Base-by-base conservation (phyloP, 1,140 invertebrate species). In the Drosophila kurseongensis region DNA sequence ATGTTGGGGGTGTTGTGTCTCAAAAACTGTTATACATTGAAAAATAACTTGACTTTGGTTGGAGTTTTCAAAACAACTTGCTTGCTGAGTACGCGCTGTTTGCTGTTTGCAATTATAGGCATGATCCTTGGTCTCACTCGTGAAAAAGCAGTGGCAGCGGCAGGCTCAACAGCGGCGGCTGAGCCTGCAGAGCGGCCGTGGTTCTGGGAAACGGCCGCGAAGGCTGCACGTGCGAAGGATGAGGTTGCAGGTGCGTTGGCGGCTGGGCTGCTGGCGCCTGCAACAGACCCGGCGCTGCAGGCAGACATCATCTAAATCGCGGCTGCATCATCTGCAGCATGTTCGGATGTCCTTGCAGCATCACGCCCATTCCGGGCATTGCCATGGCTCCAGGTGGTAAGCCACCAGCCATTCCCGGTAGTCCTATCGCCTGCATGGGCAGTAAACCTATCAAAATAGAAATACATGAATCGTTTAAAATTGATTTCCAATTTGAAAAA, bases 261-360 rank as follows among this genome's bases (percentile, higher is more conserved):
- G 73, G 59, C 65, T 57, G 75, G 38, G 52, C 48, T 41, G 74
- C 32, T 51, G 83, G 84, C 61, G 84, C 80, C 80, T 83, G 84
- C 77, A 88, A 66, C 67, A 89, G 63, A 51, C 84, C 79, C 36
- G 80, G 76, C 84, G 72, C 78, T 52, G 58, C 93, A 80, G 95
- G 67, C 79, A 88, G 57, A 78, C 83, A 96, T 96, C 95, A 96
- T 96, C 95, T 96, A 93, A 96, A 96, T 92, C 95, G 94, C 61
- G 95, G 95, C 91, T 95, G 95, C 95, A 96, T 95, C 94, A 96
- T 95, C 68, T 95, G 95, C 62, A 93, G 72, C 80, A 95, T 94
- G 91, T 95, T 95, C 75, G 94, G 94, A 91, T 95, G 95, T 44
- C 95, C 95, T 41, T 95, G 95, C 71, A 95, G 93, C 92, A 95